phyloP scores from a whole-genome alignment of 2,888 invertebrate species.

The Oscheius sp. region DNA sequence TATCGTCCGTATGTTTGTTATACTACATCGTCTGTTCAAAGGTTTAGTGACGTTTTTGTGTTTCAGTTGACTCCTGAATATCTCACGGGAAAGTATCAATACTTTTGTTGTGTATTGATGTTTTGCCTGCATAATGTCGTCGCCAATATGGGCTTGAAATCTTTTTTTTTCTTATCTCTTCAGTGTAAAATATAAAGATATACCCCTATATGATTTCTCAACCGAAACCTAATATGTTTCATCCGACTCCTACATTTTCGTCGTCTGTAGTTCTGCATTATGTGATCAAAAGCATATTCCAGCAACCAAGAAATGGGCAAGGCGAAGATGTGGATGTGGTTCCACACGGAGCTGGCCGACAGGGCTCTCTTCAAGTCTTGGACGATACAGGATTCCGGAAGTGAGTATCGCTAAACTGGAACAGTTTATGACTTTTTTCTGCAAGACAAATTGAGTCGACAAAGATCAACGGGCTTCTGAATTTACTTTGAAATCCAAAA shows the following conservation, averaged over 20 bases:
- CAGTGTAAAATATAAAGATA: neutral
- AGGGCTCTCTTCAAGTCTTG: constrained; percentile 36
- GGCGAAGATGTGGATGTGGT: constrained; percentile 40
- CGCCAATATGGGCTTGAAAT: neutral
- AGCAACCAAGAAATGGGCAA: neutral
- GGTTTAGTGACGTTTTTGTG: no score
- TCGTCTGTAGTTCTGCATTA: no score
- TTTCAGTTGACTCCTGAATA: no score
- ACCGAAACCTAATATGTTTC: no score
- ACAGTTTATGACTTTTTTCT: neutral
- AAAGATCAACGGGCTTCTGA: neutral
- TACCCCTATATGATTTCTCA: no score
- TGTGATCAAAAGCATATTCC: no score
- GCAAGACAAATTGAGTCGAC: neutral
- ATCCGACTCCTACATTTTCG: no score
- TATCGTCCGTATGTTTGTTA: no score
- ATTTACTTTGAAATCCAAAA: neutral
- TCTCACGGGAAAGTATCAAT: no score
- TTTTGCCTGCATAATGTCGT: no score
- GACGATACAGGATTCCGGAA: constrained; percentile 26
- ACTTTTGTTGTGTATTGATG: no score
- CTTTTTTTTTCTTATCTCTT: neutral
- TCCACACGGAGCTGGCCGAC: constrained; percentile 35
- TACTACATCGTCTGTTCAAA: no score
- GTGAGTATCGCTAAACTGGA: constrained; percentile 20